Evolutionary conservation across 64 coral and sea anemone species (phyloP), one percentile per base, ranked within the genome.

Genomic region (Hydrozoanthus tunicans): DNA sequence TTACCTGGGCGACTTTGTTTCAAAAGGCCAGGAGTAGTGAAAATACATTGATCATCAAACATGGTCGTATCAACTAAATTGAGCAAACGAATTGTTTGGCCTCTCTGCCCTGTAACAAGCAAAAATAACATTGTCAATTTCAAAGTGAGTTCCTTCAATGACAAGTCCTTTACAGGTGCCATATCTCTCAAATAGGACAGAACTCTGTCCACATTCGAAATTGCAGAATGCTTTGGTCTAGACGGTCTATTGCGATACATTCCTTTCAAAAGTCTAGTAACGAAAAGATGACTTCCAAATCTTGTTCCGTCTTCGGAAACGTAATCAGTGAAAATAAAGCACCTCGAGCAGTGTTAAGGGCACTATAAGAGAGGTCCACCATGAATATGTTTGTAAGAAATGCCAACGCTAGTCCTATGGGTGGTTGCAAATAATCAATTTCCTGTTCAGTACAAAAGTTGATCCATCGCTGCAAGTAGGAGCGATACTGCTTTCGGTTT

Each of bases 201-300:
- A 7, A 94, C 89, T 54, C 57, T 70, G 43, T 55, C 32, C 6
- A 94, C 93, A 94, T 89, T 58, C 77, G 84, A 93, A n/a, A 73
- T 89, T 1, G 56, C 27, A 23, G 56, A 81, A 25, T 71, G 90
- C 79, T 66, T 93, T 58, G 92, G 55, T 3, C 62, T 70, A 70
- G 67, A 27, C 8, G 82, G 59, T 32, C 62, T 69, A 14, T 43
- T 61, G 17, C 89, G 26, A 76, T 78, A 88, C 20, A 93, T 78
- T 78, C 91, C 72, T 89, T 80, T 93, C 51, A 93, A 12, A 15
- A 88, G 75, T 56, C 91, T 65, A 72, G 52, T 69, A 20, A 90
- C 86, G 67, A 93, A 74, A 7, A 51, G 84, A 53, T 93, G 85
- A 58, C 56, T 58, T 75, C 83, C 83, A 89, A 93, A 74, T 17